These are phyloP conservation scores for Conus betulinus DNA, from an alignment of 1,140 invertebrate species.

Conservation along the genomic window DNA sequence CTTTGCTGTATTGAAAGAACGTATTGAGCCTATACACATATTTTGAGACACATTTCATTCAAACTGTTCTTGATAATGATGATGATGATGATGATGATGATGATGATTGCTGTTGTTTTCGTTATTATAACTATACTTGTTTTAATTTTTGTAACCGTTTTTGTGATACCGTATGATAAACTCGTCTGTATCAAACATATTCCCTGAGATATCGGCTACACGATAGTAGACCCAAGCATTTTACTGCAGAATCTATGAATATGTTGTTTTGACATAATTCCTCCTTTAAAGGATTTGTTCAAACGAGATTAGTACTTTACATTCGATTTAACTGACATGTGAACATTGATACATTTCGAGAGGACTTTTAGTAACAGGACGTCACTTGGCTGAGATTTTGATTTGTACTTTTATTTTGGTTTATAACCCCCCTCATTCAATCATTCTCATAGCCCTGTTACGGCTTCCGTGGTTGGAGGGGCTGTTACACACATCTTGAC, in stretches of 20 bases:
- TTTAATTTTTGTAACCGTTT: not conserved
- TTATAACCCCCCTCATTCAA: too few relatives aligned
- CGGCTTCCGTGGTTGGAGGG: too few relatives aligned
- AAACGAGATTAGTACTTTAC: too few relatives aligned
- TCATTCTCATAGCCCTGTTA: too few relatives aligned
- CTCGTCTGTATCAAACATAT: not conserved
- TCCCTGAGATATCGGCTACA: not conserved
- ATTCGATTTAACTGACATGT: too few relatives aligned
- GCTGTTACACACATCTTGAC: too few relatives aligned
- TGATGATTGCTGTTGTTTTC: not conserved
- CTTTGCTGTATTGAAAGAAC: not conserved
- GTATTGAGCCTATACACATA: not conserved
- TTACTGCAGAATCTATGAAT: not conserved
- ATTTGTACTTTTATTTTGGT: too few relatives aligned
- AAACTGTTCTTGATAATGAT: not conserved
- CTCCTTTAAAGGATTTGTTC: too few relatives aligned
- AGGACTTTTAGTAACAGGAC: too few relatives aligned
- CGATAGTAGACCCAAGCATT: not conserved
- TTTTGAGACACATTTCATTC: not conserved
- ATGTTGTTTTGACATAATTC: too few relatives aligned
- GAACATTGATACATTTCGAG: too few relatives aligned
- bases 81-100: conserved; percentile 13
- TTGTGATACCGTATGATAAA: not conserved
- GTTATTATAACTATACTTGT: not conserved
- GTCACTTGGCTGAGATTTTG: too few relatives aligned